Percentiles rank a stretch among this genome's conserved stretches.
Evolutionary conservation across 2,888 invertebrate species (phyloP).

Genomic region (Conistra vaccinii): DNA sequence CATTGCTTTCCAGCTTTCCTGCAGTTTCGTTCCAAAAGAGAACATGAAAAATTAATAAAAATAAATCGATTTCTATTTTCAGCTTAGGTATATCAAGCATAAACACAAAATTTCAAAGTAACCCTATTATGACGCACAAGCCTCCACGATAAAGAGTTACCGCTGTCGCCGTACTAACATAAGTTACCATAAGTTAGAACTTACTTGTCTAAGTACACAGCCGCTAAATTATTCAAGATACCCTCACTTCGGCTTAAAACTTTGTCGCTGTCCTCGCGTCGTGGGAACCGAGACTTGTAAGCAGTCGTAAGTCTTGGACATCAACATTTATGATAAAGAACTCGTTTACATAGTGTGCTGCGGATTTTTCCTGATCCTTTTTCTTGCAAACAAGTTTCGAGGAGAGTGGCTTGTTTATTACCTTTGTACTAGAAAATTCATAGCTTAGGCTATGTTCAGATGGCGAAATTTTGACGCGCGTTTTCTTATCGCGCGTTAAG

Average conservation of each 20-base stretch:
- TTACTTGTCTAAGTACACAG: constrained; percentile 62
- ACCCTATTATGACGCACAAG: constrained; percentile 4
- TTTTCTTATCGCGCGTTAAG: too few relatives aligned
- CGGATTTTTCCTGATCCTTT: constrained; percentile 29
- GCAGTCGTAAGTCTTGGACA: constrained; percentile 43
- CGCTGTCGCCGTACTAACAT: constrained; percentile 29
- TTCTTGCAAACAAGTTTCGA: constrained; percentile 16
- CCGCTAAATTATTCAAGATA: constrained; percentile 74
- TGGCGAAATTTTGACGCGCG: too few relatives aligned
- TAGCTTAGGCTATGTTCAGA: too few relatives aligned
- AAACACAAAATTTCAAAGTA: neutral
- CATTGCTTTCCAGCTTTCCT: neutral
- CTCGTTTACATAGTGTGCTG: constrained; percentile 41
- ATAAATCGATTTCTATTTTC: neutral
- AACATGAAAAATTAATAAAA: neutral
- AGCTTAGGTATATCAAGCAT: neutral
- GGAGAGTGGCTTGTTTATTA: neutral
- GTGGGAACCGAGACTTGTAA: constrained; percentile 33
- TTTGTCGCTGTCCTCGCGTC: constrained; percentile 59
- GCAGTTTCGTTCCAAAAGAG: neutral
- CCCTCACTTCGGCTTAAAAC: constrained; percentile 71
- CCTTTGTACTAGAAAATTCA: neutral
- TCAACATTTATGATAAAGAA: constrained; percentile 39
- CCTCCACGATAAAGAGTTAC: constrained; percentile 35
- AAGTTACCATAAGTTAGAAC: constrained; percentile 56